phyloP scores from a whole-genome alignment of 1,140 invertebrate species.

The Brachionus asplanchnoidis region DNA sequence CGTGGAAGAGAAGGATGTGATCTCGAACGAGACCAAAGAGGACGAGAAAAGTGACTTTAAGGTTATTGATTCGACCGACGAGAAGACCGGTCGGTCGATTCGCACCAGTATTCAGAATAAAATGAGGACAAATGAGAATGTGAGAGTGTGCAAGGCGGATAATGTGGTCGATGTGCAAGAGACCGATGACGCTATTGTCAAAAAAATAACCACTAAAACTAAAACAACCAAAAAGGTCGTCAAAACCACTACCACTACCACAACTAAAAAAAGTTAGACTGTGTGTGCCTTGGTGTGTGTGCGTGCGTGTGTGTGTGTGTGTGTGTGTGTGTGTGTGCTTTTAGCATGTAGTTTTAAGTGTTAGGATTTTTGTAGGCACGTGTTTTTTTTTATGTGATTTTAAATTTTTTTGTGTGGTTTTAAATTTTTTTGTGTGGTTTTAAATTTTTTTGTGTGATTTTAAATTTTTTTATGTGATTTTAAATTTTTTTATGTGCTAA shows the following conservation, averaged over 20 bases:
- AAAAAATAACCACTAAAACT: conserved; percentile 42
- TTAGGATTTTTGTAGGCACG: not conserved
- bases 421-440: not conserved
- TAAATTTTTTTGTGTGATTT: not conserved
- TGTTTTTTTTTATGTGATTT: not conserved
- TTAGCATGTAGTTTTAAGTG: conserved; percentile 10
- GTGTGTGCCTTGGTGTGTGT: not conserved
- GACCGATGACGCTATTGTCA: conserved; percentile 33
- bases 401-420: not conserved
- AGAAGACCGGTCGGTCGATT: conserved; percentile 15
- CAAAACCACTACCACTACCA: conserved; percentile 33
- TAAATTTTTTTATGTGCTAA: not conserved
- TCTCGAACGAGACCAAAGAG: conserved; percentile 1
- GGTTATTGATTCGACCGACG: conserved; percentile 23
- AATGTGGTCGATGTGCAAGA: conserved; percentile 37
- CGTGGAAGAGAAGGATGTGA: not conserved
- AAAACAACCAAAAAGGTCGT: conserved; percentile 28
- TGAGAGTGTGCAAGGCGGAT: conserved; percentile 34
- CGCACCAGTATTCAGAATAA: conserved; percentile 36
- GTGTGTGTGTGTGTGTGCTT: not conserved
- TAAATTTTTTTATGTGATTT: not conserved
- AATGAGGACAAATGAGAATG: conserved; percentile 36
- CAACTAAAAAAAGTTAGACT: conserved; percentile 30
- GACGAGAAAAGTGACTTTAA: conserved; percentile 21
- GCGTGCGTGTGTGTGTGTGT: not conserved